Conservation (phyloP, 1,140 invertebrate genomes). For the Drusus annulatus region DNA sequence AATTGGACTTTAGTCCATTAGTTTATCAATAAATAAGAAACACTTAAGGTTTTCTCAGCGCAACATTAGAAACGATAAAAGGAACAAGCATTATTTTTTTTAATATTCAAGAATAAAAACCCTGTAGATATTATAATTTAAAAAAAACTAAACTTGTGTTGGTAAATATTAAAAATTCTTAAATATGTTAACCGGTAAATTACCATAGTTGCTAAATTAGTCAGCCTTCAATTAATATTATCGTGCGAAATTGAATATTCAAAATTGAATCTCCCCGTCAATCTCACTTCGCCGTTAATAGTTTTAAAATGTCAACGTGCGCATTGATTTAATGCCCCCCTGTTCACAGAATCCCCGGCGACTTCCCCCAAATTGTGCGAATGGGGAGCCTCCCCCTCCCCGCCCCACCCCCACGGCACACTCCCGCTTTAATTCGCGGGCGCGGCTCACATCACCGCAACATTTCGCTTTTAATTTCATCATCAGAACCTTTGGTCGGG, state of each 20-base stretch:
- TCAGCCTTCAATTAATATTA: too few relatives aligned
- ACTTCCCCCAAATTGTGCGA: constrained; percentile 11
- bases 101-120: too few relatives aligned
- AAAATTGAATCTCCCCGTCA: constrained; percentile 11
- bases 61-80: too few relatives aligned
- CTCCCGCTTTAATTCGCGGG: constrained; percentile 56
- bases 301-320: constrained; percentile 43
- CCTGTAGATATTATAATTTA: too few relatives aligned
- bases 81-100: too few relatives aligned
- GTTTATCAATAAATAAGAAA: too few relatives aligned
- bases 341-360: background rate
- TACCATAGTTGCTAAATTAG: background rate
- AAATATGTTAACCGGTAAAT: too few relatives aligned
- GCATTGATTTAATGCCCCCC: constrained; percentile 38
- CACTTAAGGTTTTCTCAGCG: too few relatives aligned
- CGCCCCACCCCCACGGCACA: constrained; percentile 6
- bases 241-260: constrained; percentile 22
- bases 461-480: constrained; percentile 58
- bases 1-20: too few relatives aligned
- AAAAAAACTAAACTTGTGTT: too few relatives aligned
- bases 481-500: constrained; percentile 50
- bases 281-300: constrained; percentile 35
- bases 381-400: constrained; percentile 7
- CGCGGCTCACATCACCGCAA: constrained; percentile 49
- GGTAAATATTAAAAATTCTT: too few relatives aligned